Base-by-base conservation (phyloP, 2,888 invertebrate species). In the Temnothorax rugatulus region DNA sequence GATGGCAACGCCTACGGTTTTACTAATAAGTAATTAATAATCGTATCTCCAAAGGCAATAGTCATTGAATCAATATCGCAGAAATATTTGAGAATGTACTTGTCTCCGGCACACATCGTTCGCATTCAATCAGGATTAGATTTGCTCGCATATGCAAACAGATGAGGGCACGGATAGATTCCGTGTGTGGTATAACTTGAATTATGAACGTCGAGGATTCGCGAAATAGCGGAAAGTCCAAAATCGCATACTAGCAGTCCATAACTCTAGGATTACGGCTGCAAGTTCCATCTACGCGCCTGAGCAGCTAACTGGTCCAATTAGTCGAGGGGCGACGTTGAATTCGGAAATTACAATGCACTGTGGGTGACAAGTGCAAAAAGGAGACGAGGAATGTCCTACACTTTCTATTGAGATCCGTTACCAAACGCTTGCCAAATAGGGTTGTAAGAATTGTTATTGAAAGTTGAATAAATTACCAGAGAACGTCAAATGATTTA, bases 291-390 rank as follows among this genome's bases (percentile, higher is more conserved):
- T 82, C 44, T 71, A 68, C 59, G 66, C 29, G 61, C 54, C 64
- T 59, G 38, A 82, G 66, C 74, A 47, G 83, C 77, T 81, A 82
- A 82, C 71, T 81, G 77, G 87, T 89, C 89, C 88, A 90, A 91
- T 91, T 91, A 91, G 90, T 91, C 89, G 85, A 64, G 71, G 69
- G 85, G 75, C 87, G 73, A 69, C 84, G 86, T 84, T 82, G 83
- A 83, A 81, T 83, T 87, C 88, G 87, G 87, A 91, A 91, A 91
- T 91, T 91, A 90, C 91, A 89, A 91, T 87, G 90, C 86, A 85
- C 87, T 87, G 87, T 85, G 79, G 73, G 77, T 76, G 87, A 82
- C 88, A 89, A 85, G 47, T 63, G 73, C 86, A 83, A 84, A 87
- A 88, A 82, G 75, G 63, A 74, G 47, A 86, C 77, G 74, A 79